Percentiles rank a stretch among this genome's conserved stretches.
Evolutionary conservation across 1,140 invertebrate genomes (phyloP).

Genomic region (Neodiprion lecontei): DNA sequence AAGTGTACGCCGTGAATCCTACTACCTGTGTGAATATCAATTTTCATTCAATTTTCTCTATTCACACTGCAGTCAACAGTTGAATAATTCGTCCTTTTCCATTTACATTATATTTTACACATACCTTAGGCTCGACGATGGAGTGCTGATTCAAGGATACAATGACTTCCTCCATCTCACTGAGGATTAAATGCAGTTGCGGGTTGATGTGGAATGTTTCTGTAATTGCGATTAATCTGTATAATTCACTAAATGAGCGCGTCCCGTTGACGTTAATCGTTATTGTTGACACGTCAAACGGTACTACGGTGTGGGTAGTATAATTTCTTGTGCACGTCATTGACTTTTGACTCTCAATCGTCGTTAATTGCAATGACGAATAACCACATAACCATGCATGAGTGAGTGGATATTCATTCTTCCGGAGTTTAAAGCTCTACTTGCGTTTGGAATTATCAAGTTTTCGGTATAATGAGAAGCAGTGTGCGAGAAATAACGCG

Average conservation of each 20-base stretch:
- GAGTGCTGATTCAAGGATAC: conserved; percentile 90
- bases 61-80: background rate
- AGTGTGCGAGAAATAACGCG: too few relatives aligned
- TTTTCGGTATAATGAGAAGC: too few relatives aligned
- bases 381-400: background rate
- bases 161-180: conserved; percentile 85
- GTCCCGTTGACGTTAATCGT: background rate
- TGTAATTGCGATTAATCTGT: conserved; percentile 53
- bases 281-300: background rate
- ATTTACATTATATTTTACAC: conserved; percentile 2
- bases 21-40: conserved; percentile 69
- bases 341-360: background rate
- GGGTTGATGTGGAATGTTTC: conserved; percentile 95
- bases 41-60: background rate
- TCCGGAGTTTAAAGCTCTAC: too few relatives aligned
- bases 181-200: conserved; percentile 81
- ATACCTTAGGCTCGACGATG: conserved; percentile 87
- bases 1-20: conserved; percentile 88
- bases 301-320: background rate
- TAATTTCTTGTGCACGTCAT: background rate
- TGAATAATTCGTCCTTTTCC: background rate
- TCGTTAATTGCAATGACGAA: background rate
- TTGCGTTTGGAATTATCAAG: too few relatives aligned
- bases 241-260: background rate
- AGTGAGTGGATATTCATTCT: too few relatives aligned